Base-by-base conservation (phyloP, 2,888 invertebrate species). In the Ichneumoninae sp. region DNA sequence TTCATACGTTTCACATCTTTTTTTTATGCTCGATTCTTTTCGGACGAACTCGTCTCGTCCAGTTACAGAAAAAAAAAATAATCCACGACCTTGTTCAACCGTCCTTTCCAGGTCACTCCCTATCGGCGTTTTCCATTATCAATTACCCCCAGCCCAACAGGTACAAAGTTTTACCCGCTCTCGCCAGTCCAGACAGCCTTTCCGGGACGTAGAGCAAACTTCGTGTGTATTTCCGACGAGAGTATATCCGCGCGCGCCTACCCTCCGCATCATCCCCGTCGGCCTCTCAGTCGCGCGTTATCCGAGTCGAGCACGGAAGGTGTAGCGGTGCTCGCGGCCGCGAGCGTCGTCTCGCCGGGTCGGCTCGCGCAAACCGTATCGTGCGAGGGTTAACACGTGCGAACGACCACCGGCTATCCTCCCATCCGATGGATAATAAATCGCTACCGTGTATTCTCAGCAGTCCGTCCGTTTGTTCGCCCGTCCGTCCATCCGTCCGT, bases 381-480 rank as follows among this genome's bases (percentile, higher is more conserved):
- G 77, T 65, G 81, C 57, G 80, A 80, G 80, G 85, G 80, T 81
- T 83, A 86, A 85, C 85, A 83, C 81, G 85, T 81, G 81, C 83
- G 79, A 83, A 83, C 85, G 83, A 81, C 81, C 86, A 86, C 76
- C 85, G 85, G 76, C 79, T 73, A 85, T 86, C 80, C 81, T 76
- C 80, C 81, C 60, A 82, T 79, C 77, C 86, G 86, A 88, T 88
- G 87, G 86, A 86, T 89, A 89, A 90, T 89, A 88, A 90, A 89
- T 88, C 87, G 88, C 86, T 85, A 85, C 85, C 83, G 66, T 83
- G 63, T 83, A 73, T 76, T 73, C 69, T 47, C 44, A 74, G 10
- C 26, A 63, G 76, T 50, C 57, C 77, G 82, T 66, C 65, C 75
- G 83, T 79, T 74, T 47, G 78, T 75, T 50, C 66, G 68, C 47